phyloP scores from a whole-genome alignment of 2,888 invertebrate genomes.

The Parnassius glacialis region DNA sequence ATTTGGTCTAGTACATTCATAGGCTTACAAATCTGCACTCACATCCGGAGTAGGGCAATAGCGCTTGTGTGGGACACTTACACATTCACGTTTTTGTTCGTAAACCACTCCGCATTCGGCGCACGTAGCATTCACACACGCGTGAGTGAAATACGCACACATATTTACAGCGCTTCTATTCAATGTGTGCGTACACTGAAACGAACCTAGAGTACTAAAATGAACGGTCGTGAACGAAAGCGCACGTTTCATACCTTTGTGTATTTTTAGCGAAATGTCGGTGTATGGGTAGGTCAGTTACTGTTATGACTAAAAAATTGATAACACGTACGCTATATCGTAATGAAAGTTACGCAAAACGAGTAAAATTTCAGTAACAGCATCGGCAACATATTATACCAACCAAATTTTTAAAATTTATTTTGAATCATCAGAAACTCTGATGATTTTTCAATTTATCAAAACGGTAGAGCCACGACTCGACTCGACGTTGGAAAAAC shows the following conservation, averaged over 20 bases:
- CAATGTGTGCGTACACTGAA: constrained; percentile 25
- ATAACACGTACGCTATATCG: constrained; percentile 31
- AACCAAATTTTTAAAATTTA: no score
- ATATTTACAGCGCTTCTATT: no score
- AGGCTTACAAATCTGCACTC: constrained; percentile 70
- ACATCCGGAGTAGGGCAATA: constrained; percentile 75
- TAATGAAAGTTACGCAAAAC: constrained; percentile 34
- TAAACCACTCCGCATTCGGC: constrained; percentile 44
- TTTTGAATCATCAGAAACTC: no score
- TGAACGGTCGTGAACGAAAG: constrained; percentile 65
- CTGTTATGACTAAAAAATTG: constrained; percentile 58
- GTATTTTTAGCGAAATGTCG: constrained; percentile 71
- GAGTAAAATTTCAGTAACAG: no score
- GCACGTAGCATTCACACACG: constrained; percentile 35
- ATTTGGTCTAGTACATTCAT: constrained; percentile 73
- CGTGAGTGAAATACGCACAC: constrained; percentile 34
- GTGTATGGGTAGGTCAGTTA: constrained; percentile 75
- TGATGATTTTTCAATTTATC: no score
- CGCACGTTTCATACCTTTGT: constrained; percentile 55
- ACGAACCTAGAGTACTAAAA: constrained; percentile 49
- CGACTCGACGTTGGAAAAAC: no score
- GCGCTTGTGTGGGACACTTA: constrained; percentile 52
- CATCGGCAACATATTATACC: no score
- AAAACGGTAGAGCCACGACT: no score
- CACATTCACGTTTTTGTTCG: constrained; percentile 52